Base-by-base conservation (phyloP, 2,113 vertebrate species). In the Leptosomus discolor region DNA sequence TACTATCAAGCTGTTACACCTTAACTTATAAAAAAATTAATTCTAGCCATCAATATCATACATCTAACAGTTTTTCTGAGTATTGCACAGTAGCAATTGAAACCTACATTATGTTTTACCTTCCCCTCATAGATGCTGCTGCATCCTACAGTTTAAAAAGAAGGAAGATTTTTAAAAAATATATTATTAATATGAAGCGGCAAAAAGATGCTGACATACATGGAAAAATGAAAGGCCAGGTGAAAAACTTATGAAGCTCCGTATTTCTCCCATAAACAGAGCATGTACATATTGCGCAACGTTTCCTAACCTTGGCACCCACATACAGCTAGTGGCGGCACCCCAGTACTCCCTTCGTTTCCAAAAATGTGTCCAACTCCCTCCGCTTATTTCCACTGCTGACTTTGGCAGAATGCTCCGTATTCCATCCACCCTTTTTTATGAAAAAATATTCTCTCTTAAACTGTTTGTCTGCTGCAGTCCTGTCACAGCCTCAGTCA, bases 381-480 rank as follows among this genome's bases (percentile, higher is more conserved):
- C 87, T 77, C 57, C 89, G 85, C 71, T 92, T 96, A 92, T 97
- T 97, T 98, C 95, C 92, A 86, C 41, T 97, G 96, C 97, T 97
- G 96, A 96, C 90, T 97, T 96, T 97, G 96, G 97, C 96, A 97
- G 82, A 94, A 80, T 3, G n/a, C 30, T 88, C 83, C 77, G 82
- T 91, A 95, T 95, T 98, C 97, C 94, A 94, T 91, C 85, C 83
- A 24, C 58, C 48, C 21, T 57, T 92, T 91, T 86, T 81, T n/a
- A 87, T 48, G 78, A 96, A 94, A 80, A 97, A 93, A 95, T 94
- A 92, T 71, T 97, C 88, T 65, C 77, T 93, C 90, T 92, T 93
- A 93, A 97, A 93, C 76, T 88, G 96, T 96, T 97, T 96, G 85
- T 92, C 93, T 91, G 92, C 92, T 96, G 90, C 36, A 94, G 94